phyloP scores from a whole-genome alignment of 1,140 invertebrate genomes.

The Papilio machaon region DNA sequence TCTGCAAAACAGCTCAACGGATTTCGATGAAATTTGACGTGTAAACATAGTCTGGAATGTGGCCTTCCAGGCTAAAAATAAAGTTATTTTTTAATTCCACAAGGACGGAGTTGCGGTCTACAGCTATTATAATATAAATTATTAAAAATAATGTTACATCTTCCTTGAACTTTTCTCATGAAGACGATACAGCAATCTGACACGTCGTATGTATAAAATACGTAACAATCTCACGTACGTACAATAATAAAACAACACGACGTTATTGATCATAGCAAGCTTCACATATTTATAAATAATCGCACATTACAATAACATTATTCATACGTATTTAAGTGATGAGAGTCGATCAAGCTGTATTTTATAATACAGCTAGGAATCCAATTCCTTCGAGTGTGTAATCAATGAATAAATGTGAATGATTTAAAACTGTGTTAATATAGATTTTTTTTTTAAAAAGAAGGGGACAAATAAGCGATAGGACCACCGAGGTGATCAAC shows the following conservation, averaged over 20 bases:
- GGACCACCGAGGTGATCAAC: no score
- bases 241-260: slow-evolving; percentile 7
- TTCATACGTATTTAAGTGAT: neutral
- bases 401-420: neutral
- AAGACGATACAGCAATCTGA: neutral
- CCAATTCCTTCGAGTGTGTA: no score
- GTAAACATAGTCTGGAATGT: no score
- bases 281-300: slow-evolving; percentile 14
- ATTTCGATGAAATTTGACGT: no score
- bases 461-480: no score
- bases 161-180: neutral
- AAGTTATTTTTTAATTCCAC: no score
- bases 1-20: no score
- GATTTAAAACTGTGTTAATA: neutral
- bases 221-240: slow-evolving; percentile 6
- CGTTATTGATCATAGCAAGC: slow-evolving; percentile 1
- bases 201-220: neutral
- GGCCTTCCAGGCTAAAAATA: no score
- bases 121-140: neutral
- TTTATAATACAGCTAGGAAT: neutral
- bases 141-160: neutral
- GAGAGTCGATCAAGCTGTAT: neutral
- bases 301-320: slow-evolving; percentile 1
- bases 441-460: no score
- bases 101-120: neutral